These are phyloP conservation scores for Mamestra configurata DNA, from an alignment of 1,140 invertebrate species.

Conservation along the genomic window DNA sequence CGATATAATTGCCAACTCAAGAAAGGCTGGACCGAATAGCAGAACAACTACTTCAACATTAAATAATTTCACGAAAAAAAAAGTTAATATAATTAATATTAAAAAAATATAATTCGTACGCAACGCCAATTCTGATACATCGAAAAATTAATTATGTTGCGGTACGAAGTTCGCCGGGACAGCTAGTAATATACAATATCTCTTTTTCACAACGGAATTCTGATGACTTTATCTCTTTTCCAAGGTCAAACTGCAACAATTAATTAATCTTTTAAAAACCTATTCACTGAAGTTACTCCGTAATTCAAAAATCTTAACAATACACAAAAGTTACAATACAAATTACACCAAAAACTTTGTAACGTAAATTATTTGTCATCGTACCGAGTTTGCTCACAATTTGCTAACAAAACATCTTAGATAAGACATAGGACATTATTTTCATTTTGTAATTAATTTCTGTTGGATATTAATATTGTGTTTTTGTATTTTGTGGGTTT, in stretches of 20 bases:
- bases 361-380: slow-evolving; percentile 21
- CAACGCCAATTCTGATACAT: no score
- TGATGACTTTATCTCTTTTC: no score
- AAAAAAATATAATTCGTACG: not conserved
- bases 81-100: no score
- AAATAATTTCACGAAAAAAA: no score
- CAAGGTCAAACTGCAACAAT: not conserved
- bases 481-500: not conserved
- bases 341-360: slow-evolving; percentile 12
- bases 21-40: no score
- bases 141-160: no score
- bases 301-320: slow-evolving; percentile 6
- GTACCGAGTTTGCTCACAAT: slow-evolving; percentile 6
- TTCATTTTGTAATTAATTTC: slow-evolving; percentile 25
- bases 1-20: no score
- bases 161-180: no score
- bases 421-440: slow-evolving; percentile 33
- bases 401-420: slow-evolving; percentile 21
- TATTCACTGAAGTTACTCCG: not conserved
- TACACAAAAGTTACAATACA: slow-evolving; percentile 25
- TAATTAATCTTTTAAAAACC: not conserved
- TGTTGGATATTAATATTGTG: not conserved
- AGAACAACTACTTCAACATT: no score
- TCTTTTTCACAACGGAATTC: no score
- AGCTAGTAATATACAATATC: no score